A percentile compares a stretch with the other conserved stretches of the same genome.
These are phyloP conservation scores for Petrocephalus schoutedeni DNA, from an alignment of 2,797 vertebrate genomes.

Conservation along the genomic window DNA sequence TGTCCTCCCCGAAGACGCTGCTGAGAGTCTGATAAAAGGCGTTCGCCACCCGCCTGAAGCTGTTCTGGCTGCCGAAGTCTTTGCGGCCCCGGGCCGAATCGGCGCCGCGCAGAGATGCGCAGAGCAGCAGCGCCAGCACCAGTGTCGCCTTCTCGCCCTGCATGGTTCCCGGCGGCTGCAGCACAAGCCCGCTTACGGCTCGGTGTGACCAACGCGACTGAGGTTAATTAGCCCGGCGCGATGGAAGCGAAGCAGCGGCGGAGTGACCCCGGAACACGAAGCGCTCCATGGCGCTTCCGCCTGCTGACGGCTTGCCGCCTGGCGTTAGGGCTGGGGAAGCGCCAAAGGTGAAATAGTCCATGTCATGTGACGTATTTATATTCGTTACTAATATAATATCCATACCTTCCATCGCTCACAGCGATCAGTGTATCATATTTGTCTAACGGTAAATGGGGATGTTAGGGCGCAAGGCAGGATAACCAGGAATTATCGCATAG, in stretches of 20 bases:
- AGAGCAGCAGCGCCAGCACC: conserved; percentile 50
- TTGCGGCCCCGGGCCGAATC: conserved; percentile 68
- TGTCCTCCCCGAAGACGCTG: conserved; percentile 86
- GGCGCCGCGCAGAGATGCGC: conserved; percentile 49
- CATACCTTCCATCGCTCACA: background rate
- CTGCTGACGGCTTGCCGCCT: background rate
- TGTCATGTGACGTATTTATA: background rate
- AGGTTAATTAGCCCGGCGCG: conserved; percentile 11
- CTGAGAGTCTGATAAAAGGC: conserved; percentile 80
- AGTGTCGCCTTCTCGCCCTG: conserved; percentile 42
- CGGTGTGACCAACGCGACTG: background rate
- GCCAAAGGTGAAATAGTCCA: background rate
- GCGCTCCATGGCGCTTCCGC: conserved; percentile 15
- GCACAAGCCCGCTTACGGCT: background rate
- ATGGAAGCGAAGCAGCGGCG: background rate
- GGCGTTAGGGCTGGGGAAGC: background rate
- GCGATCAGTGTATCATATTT: background rate
- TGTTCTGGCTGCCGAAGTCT: conserved; percentile 73
- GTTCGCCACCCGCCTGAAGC: conserved; percentile 74
- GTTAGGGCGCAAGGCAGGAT: background rate
- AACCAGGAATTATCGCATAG: background rate
- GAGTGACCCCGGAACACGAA: conserved; percentile 19
- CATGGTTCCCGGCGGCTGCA: conserved; percentile 41
- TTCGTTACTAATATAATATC: background rate
- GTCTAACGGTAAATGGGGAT: background rate